Conservation (phyloP, 2,797 vertebrate species). For the Oreortyx pictus region DNA sequence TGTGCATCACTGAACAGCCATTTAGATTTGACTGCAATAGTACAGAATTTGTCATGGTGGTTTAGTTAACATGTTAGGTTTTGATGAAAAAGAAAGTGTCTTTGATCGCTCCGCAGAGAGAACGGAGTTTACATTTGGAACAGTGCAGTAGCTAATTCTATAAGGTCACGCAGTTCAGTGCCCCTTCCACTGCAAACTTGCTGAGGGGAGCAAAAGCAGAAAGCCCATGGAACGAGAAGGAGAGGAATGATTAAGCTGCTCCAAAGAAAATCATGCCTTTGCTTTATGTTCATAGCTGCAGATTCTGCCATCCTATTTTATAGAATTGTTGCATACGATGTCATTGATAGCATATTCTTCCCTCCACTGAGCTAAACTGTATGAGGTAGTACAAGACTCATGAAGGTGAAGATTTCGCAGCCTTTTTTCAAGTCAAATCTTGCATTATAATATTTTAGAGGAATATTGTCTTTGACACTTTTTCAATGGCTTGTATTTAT, state of each 20-base stretch:
- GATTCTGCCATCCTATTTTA: neutral
- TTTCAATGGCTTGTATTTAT: neutral
- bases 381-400: neutral
- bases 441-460: neutral
- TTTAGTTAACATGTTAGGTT: constrained; percentile 60
- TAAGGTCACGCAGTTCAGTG: constrained; percentile 8
- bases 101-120: neutral
- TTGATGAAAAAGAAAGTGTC: constrained; percentile 58
- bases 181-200: neutral
- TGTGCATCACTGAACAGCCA: constrained; percentile 56
- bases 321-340: neutral
- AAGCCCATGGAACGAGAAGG: neutral
- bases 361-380: no score
- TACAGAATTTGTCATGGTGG: constrained; percentile 47
- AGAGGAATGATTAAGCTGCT: constrained; percentile 27
- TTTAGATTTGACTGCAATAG: constrained; percentile 52
- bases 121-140: constrained; percentile 10
- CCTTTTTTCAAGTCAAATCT: neutral
- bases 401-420: neutral
- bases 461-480: neutral
- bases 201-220: constrained; percentile 18
- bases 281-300: neutral
- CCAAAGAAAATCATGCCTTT: neutral
- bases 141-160: constrained; percentile 40
- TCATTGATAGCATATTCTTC: no score